Evolutionary conservation across 2,888 invertebrate genomes (phyloP), one percentile per base, ranked within the genome.

Genomic region (Acholoe squamosa): DNA sequence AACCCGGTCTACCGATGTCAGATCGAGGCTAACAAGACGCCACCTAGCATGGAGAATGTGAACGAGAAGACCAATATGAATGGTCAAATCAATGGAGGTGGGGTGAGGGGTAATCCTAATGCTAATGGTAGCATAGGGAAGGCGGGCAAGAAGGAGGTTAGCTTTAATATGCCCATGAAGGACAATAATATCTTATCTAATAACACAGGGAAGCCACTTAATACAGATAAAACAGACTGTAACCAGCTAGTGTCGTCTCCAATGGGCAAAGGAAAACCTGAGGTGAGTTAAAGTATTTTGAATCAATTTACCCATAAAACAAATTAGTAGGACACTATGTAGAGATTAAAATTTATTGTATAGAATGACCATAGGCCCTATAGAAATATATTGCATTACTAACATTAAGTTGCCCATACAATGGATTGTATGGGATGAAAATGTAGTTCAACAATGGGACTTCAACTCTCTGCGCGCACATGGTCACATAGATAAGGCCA

Each of bases 1-100:
- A 88, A 90, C 34, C 31, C 54, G 31, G 52, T 89, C 51, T 71
- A 54, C 52, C 51, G 76, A 14, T 76, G 34, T 34, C 67, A 76
- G 77, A 90, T 43, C 33, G 71, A 52, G 90, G 71, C 89, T 33
- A 43, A 43, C 10, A 90, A 33, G 71, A 71, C 89, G 76, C 86
- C 43, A 25, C 61, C 77, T 77, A 54, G n/a, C 33, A 54, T 56
- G 28, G 86, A 54, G 54, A 86, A 56, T 54, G 86, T 86, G 86
- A 54, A 86, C 56, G 86, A 86, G 86, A 84, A 84, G 52, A 22
- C 5, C 12, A 43, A 10, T 5, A n/a, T n/a, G 22, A 43, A 84
- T 19, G 33, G 14, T 14, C 52, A 86, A 22, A 16, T 33, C 14
- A 25, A 25, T 3, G 19, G 54, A 19, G 86, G 84, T 14, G n/a